Evolutionary conservation across 2,113 vertebrate genomes (phyloP).

Genomic region (Ammodytes marinus): DNA sequence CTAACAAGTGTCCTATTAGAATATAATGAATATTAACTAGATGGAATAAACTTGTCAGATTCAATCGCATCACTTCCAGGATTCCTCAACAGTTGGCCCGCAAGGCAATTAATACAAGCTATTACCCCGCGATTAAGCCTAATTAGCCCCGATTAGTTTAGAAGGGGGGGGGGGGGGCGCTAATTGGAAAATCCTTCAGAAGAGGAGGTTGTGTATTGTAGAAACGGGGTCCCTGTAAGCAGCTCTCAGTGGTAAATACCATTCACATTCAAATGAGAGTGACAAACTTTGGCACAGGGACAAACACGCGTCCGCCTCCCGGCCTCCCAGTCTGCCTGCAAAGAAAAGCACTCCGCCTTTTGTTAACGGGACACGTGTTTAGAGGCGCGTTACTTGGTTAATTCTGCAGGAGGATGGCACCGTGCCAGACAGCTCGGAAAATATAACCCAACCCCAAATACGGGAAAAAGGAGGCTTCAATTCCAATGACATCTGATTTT

Average conservation of each 20-base stretch:
- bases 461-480: not conserved
- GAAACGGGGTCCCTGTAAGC: conserved; percentile 73
- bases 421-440: conserved; percentile 53
- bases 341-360: conserved; percentile 69
- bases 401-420: conserved; percentile 77
- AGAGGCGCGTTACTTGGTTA: conserved; percentile 73
- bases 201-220: conserved; percentile 74
- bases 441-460: conserved; percentile 3
- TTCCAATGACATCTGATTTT: conserved; percentile 15
- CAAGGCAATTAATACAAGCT: conserved; percentile 85
- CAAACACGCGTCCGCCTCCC: conserved; percentile 76
- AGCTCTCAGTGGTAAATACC: conserved; percentile 80
- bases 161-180: conserved; percentile 45
- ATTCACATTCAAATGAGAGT: conserved; percentile 90
- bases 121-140: conserved; percentile 84
- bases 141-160: conserved; percentile 85
- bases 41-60: conserved; percentile 76
- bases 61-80: conserved; percentile 75
- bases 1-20: conserved; percentile 77
- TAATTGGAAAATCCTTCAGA: conserved; percentile 84
- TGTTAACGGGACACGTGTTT: conserved; percentile 83
- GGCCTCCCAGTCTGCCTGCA: conserved; percentile 65
- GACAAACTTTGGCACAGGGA: conserved; percentile 83
- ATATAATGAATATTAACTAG: conserved; percentile 81
- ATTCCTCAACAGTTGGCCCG: conserved; percentile 84